phyloP scores from a whole-genome alignment of 2,113 vertebrate species.

The Leucopsar rothschildi region DNA sequence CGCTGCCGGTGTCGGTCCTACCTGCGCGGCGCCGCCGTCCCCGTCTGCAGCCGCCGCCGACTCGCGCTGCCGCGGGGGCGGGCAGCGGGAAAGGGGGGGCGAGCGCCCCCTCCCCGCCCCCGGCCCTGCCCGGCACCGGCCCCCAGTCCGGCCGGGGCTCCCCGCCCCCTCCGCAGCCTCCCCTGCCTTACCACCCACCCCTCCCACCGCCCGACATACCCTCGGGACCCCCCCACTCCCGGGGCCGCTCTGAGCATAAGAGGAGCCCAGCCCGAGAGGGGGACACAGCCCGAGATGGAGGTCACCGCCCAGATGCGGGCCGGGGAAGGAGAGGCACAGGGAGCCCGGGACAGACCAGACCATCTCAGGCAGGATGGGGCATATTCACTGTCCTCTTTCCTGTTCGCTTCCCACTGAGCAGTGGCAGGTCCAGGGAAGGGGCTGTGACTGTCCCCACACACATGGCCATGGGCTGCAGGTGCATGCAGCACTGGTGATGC shows the following conservation, averaged over 20 bases:
- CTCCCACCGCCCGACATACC: neutral
- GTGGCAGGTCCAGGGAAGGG: neutral
- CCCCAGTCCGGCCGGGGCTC: neutral
- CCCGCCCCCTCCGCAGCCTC: neutral
- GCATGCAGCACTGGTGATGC: rapidly evolving
- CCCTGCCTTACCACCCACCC: neutral
- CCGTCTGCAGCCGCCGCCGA: too few species aligned
- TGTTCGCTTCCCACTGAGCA: rapidly evolving
- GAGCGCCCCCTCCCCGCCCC: too few species aligned
- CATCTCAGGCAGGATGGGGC: neutral
- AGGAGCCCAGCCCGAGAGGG: neutral
- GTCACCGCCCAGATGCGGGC: neutral
- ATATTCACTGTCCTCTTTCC: neutral
- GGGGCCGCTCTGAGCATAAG: neutral
- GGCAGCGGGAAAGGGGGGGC: too few species aligned
- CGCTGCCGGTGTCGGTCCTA: too few species aligned
- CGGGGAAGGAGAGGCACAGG: neutral
- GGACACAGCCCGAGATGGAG: neutral
- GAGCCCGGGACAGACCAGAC: neutral
- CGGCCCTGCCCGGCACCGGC: neutral
- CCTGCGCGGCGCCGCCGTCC: too few species aligned
- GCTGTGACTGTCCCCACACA: neutral
- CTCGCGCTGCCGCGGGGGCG: too few species aligned
- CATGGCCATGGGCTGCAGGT: neutral
- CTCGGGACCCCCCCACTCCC: neutral